These are phyloP conservation scores for Papilio helenus DNA, from an alignment of 1,140 invertebrate species.

Conservation along the genomic window DNA sequence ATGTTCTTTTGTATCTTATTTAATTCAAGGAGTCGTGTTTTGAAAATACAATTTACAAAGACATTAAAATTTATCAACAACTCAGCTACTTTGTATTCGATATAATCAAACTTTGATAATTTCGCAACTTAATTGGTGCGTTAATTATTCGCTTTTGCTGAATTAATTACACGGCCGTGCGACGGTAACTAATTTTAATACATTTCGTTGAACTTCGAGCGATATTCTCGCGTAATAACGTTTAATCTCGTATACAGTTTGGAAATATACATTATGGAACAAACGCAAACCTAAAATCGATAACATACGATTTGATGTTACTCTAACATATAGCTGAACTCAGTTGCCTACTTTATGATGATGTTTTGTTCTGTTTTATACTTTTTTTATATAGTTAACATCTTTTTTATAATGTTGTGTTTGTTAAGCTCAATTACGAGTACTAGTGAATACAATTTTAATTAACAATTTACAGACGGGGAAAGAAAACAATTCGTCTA, in stretches of 20 bases:
- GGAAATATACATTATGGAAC: neutral
- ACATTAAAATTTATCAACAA: slow-evolving; percentile 24
- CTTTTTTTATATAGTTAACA: too few relatives aligned
- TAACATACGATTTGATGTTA: neutral
- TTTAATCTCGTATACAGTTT: slow-evolving; percentile 10
- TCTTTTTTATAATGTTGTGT: too few relatives aligned
- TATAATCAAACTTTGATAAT: slow-evolving; percentile 37
- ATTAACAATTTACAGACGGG: too few relatives aligned
- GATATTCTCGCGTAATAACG: slow-evolving; percentile 19
- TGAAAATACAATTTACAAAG: slow-evolving; percentile 17
- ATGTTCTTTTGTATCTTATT: slow-evolving; percentile 10
- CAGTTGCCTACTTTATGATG: too few relatives aligned
- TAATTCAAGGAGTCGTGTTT: slow-evolving; percentile 1
- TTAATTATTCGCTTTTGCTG: slow-evolving; percentile 35
- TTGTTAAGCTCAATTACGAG: too few relatives aligned
- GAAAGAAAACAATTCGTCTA: too few relatives aligned
- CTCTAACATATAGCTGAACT: neutral
- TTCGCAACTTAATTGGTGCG: slow-evolving; percentile 33
- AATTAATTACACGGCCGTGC: slow-evolving; percentile 28
- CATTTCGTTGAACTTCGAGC: slow-evolving; percentile 1
- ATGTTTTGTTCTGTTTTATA: too few relatives aligned
- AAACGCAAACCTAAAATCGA: slow-evolving; percentile 4
- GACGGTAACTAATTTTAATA: slow-evolving; percentile 32
- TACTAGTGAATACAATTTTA: too few relatives aligned
- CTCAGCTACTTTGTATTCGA: slow-evolving; percentile 17